Base-by-base conservation (phyloP, 53 echinoderm and acorn worm species). In the Echinarachnius parma region DNA sequence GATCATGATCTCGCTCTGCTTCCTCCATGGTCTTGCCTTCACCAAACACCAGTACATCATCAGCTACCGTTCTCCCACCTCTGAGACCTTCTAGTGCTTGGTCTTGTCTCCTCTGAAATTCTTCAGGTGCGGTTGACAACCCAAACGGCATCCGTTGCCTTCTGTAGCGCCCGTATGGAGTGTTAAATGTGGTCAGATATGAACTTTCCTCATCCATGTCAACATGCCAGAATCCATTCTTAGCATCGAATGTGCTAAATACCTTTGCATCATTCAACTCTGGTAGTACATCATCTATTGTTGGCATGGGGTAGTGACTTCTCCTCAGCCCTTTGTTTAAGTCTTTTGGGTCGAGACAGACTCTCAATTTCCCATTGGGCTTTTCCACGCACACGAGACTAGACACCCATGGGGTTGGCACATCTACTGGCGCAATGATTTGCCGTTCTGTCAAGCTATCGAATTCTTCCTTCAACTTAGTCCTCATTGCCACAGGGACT, bases 221-320 rank as follows among this genome's bases (percentile, higher is more conserved):
- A 24, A 85, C 80, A 36, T 81, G 80, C 81, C 86, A 80, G 20
- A 86, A 86, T 14, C 77, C 64, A 74, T 85, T 64, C 35, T 85
- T 80, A 11, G 79, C 85, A 79, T 85, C 75, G 7, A 77, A 60
- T 13, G 56, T 69, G 50, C 80, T 80, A 20, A 68, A 69, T 0
- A 80, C 35, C 27, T 30, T 19, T 0, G 63, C 79, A 45, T 78
- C 31, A 53, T 33, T 63, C 64, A 78, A 3, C 26, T 78, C 64
- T 1, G 37, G 1, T 1, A 78, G 54, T 9, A 78, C 24, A 36
- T 78, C 78, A 0, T 80, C 71, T 14, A 64, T 61, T 25, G 62
- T 61, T 49, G 72, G 7, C 71, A 81, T 81, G 2, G 71, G 81
- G 29, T 81, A 75, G 21, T 76, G 82, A 26, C 34, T 75, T 31